phyloP scores from a whole-genome alignment of 2,888 invertebrate genomes.

The Neoaliturus tenellus region DNA sequence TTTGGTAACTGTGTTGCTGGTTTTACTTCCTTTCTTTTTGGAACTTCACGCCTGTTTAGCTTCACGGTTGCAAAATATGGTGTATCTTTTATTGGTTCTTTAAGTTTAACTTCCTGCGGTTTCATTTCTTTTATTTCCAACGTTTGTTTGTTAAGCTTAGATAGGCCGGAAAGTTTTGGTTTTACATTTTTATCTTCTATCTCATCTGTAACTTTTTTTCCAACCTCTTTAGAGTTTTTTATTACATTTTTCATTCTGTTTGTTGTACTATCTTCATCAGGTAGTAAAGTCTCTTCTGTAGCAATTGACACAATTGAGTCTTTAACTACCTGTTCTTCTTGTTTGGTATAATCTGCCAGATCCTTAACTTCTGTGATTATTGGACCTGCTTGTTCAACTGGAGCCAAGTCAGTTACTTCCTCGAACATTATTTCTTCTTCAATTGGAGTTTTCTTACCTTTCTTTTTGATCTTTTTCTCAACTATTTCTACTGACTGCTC shows the following conservation, averaged over 20 bases:
- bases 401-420: not conserved
- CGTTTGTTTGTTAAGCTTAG: conserved; percentile 74
- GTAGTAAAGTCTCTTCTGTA: not conserved
- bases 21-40: conserved; percentile 70
- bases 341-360: conserved; percentile 28
- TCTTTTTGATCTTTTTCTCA: conserved; percentile 59
- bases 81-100: conserved; percentile 78
- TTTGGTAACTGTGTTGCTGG: conserved; percentile 71
- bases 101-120: conserved; percentile 73
- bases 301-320: too few species aligned
- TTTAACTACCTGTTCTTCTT: too few species aligned
- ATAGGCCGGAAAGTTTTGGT: not conserved
- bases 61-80: conserved; percentile 82
- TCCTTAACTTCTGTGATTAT: conserved; percentile 42
- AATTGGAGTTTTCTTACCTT: not conserved
- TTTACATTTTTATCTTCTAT: too few species aligned
- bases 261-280: not conserved
- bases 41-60: conserved; percentile 77
- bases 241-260: conserved; percentile 50
- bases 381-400: conserved; percentile 42
- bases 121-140: conserved; percentile 76
- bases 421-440: not conserved
- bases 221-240: too few species aligned
- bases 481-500: conserved; percentile 48
- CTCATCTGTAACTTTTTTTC: too few species aligned